A percentile compares a stretch with the other conserved stretches of the same genome.
Conservation (phyloP, 1,140 invertebrate species). For the Drosophila navojoa region DNA sequence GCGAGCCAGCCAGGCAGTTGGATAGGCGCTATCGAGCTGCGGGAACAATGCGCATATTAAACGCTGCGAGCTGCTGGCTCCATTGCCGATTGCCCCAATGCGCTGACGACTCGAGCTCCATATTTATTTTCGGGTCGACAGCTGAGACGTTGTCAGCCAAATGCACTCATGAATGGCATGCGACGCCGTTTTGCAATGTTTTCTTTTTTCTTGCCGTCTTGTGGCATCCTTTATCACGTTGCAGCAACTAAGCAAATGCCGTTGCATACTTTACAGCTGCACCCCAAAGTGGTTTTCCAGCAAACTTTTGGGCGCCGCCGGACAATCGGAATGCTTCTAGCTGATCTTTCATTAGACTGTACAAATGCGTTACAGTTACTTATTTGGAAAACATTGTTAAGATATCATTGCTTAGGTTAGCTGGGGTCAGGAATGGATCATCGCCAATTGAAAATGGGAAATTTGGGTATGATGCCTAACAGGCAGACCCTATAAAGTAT, state of each 20-base stretch:
- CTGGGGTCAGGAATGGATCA: too few relatives aligned
- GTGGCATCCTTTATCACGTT: not conserved
- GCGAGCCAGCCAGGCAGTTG: not conserved
- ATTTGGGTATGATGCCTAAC: too few relatives aligned
- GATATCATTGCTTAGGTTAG: too few relatives aligned
- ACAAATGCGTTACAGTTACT: not conserved
- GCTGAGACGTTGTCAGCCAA: slow-evolving; percentile 6
- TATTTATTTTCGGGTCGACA: slow-evolving; percentile 4
- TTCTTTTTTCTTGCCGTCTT: not conserved
- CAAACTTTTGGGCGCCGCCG: slow-evolving; percentile 11
- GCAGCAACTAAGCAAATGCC: not conserved
- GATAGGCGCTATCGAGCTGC: slow-evolving; percentile 1
- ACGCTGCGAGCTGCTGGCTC: not conserved
- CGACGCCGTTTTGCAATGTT: not conserved
- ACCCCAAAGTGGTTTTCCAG: too few relatives aligned
- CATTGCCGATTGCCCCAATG: slow-evolving; percentile 36
- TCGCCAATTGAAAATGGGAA: too few relatives aligned
- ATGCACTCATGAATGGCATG: not conserved
- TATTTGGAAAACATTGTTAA: too few relatives aligned
- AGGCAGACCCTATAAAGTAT: too few relatives aligned
- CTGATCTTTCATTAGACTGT: not conserved
- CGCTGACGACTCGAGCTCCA: slow-evolving; percentile 1
- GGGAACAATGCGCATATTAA: slow-evolving; percentile 18
- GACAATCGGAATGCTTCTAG: not conserved
- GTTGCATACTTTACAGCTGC: slow-evolving; percentile 10